These are phyloP conservation scores for Chaetodon auriga DNA, from an alignment of 2,113 vertebrate species.

Conservation along the genomic window DNA sequence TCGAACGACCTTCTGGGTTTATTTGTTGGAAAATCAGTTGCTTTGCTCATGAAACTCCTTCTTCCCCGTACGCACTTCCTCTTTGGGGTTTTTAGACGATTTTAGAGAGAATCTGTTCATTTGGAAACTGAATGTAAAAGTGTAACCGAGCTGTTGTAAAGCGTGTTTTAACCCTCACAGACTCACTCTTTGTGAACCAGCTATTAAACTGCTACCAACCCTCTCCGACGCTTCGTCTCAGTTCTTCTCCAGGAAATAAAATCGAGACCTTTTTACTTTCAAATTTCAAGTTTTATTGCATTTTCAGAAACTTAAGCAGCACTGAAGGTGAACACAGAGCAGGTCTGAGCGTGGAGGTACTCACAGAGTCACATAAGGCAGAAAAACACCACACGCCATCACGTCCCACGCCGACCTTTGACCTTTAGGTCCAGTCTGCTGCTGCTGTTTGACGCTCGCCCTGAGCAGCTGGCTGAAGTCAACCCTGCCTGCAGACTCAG, in stretches of 20 bases:
- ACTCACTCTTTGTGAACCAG: conserved; percentile 16
- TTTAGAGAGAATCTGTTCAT: neutral
- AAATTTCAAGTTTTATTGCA: conserved; percentile 55
- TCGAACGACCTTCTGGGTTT: neutral
- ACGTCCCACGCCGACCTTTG: neutral
- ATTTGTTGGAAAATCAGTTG: neutral
- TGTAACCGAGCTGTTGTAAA: neutral
- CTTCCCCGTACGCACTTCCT: neutral
- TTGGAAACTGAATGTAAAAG: conserved; percentile 36
- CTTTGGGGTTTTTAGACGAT: neutral
- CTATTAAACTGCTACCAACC: conserved; percentile 33
- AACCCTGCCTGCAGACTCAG: neutral
- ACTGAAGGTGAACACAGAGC: conserved; percentile 21
- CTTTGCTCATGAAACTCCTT: neutral
- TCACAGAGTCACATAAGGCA: conserved; percentile 10
- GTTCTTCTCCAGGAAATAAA: neutral
- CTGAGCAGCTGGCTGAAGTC: neutral
- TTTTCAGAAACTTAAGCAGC: conserved; percentile 51
- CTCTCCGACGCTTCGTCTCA: neutral
- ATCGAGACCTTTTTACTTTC: neutral
- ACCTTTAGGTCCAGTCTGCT: conserved; percentile 1
- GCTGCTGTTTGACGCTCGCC: neutral
- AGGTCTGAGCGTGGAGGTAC: conserved; percentile 2
- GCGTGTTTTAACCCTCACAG: conserved; percentile 39
- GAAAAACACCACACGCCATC: neutral